Base-by-base conservation (phyloP, 2,113 vertebrate genomes). In the Eptesicus fuscus region DNA sequence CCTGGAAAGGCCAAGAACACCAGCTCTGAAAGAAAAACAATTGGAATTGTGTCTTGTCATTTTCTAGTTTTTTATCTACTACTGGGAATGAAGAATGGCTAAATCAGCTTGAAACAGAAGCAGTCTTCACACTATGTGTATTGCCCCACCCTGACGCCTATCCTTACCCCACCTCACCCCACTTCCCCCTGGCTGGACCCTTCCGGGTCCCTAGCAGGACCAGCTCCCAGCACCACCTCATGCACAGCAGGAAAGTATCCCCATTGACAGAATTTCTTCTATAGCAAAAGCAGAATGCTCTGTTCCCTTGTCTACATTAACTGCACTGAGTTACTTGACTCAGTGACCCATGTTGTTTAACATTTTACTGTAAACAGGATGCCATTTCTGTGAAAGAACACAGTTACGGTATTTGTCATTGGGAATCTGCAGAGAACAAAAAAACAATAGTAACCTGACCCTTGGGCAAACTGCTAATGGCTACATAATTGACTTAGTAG, bases 391-490 rank as follows among this genome's bases (percentile, higher is more conserved):
- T 83, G 44, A 93, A 86, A 95, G 67, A 89, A 73, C 49, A 23
- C 32, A 80, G 59, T 92, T 83, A 90, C 80, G 2, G 1, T 83
- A 79, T 92, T 93, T 95, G 85, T 95, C 47, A 69, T 94, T 67
- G 93, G 47, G 76, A 67, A 14, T 86, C 88, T 74, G 32, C 83
- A 93, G 85, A 96, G 74, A 76, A 94, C 51, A 88, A 76, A 97
- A 97, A 96, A 73, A 91, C 88, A 97, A 76, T 84, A 74, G 85
- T 83, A 97, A 79, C 59, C 42, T 84, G 70, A 96, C 96, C 86
- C 95, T 88, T 93, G 95, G 83, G 94, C 83, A 87, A 96, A 95
- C 93, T 88, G 90, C 76, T 96, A 94, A 95, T 95, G 93, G 91
- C 80, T 88, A 78, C 35, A 67, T 97, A 96, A 97, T 95, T 95